Conservation (phyloP, 2,888 invertebrate genomes). For the Sarcophaga variegata region DNA sequence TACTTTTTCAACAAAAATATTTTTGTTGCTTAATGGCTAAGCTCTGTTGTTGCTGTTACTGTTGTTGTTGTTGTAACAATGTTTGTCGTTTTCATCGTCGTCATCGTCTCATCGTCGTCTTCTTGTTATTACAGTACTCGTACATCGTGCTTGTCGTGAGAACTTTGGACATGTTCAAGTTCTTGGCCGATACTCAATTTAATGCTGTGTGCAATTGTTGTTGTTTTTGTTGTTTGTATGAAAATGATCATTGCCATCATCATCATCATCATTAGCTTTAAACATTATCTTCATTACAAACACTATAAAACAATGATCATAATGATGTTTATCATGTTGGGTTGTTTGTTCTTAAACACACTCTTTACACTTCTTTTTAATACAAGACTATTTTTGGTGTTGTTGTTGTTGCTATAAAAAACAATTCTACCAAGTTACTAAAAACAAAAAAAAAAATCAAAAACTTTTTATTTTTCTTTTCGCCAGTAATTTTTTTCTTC, state of each 20-base stretch:
- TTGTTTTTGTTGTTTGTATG: slow-evolving; percentile 38
- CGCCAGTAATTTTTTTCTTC: not conserved
- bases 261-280: slow-evolving; percentile 44
- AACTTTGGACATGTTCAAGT: slow-evolving; percentile 73
- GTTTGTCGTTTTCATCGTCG: slow-evolving; percentile 31
- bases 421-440: not conserved
- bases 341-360: slow-evolving; percentile 9
- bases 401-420: slow-evolving; percentile 7
- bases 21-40: not conserved
- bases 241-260: slow-evolving; percentile 18
- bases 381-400: not conserved
- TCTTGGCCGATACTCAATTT: slow-evolving; percentile 72
- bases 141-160: slow-evolving; percentile 68
- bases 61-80: slow-evolving; percentile 10
- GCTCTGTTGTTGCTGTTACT: not conserved
- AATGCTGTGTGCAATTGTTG: slow-evolving; percentile 57
- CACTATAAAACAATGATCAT: slow-evolving; percentile 7
- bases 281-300: slow-evolving; percentile 41
- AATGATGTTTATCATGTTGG: slow-evolving; percentile 44
- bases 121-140: slow-evolving; percentile 28
- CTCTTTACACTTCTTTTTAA: not conserved
- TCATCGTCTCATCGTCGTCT: slow-evolving; percentile 26
- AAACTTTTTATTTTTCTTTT: slow-evolving; percentile 31
- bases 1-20: slow-evolving; percentile 24
- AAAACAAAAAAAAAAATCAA: too few species aligned